phyloP scores from a whole-genome alignment of 2,797 vertebrate genomes.

The Mergus octosetaceus region DNA sequence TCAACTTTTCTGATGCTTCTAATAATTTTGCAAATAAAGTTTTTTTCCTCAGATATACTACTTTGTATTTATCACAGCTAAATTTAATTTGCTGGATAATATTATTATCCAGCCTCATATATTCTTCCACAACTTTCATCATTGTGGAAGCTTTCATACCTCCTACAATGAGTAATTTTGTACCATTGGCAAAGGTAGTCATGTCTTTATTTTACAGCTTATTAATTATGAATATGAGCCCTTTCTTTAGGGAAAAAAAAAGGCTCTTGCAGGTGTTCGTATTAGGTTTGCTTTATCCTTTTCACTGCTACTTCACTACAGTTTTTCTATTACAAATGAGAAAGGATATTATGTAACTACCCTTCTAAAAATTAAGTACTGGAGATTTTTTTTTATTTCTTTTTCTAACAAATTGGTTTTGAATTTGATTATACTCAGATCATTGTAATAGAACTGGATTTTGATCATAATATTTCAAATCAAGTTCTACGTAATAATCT shows the following conservation, averaged over 20 bases:
- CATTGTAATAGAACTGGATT: background rate
- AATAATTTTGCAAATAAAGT: background rate
- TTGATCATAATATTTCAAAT: background rate
- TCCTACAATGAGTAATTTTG: background rate
- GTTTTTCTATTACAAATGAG: background rate
- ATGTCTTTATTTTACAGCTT: conserved; percentile 14
- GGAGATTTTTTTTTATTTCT: background rate
- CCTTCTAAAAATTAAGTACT: background rate
- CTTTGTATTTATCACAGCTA: background rate
- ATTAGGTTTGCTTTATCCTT: conserved; percentile 37
- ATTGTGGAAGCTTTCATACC: conserved; percentile 8
- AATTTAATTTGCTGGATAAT: conserved; percentile 13
- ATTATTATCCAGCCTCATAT: background rate
- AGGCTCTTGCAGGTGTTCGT: conserved; percentile 12
- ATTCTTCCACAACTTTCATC: conserved; percentile 10
- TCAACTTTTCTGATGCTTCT: background rate
- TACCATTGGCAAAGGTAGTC: background rate
- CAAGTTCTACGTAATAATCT: background rate
- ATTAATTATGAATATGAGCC: conserved; percentile 32
- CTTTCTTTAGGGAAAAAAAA: conserved; percentile 28
- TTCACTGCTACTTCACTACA: background rate
- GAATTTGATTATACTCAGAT: background rate
- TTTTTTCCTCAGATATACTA: accelerated
- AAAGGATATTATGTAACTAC: background rate
- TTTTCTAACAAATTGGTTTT: background rate